A percentile compares a stretch with the other conserved stretches of the same genome.
phyloP scores from a whole-genome alignment of 2,797 vertebrate genomes.

The Dicrostonyx torquatus region DNA sequence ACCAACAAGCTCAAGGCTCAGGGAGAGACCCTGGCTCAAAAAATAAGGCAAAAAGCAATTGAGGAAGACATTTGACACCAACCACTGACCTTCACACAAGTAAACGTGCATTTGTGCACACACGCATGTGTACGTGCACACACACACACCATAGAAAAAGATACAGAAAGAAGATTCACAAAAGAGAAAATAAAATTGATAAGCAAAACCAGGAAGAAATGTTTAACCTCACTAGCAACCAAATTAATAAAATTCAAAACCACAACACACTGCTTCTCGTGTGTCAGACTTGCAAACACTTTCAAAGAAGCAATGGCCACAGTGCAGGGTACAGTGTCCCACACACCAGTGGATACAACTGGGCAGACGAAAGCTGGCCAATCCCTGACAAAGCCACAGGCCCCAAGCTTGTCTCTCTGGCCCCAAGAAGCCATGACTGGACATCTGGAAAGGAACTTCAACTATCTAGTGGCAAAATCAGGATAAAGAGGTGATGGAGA shows the following conservation, averaged over 20 bases:
- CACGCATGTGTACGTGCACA: neutral
- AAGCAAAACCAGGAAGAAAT: slow-evolving; percentile 74
- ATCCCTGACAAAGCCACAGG: neutral
- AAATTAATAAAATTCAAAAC: slow-evolving; percentile 74
- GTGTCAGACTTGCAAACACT: slow-evolving; percentile 35
- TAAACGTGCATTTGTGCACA: too few relatives aligned
- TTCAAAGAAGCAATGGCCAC: neutral
- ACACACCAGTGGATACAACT: neutral
- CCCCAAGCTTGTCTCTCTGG: neutral
- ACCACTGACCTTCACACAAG: neutral
- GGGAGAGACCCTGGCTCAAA: neutral
- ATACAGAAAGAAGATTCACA: slow-evolving; percentile 7
- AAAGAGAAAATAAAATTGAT: slow-evolving; percentile 75
- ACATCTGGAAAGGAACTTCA: neutral
- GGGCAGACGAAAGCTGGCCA: neutral
- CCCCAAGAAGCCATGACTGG: neutral
- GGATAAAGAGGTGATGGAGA: neutral
- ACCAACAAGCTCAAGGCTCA: neutral
- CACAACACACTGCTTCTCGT: slow-evolving; percentile 31
- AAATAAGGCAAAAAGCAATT: neutral
- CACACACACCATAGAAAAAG: neutral
- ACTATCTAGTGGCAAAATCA: neutral
- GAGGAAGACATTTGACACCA: neutral
- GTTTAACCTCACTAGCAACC: slow-evolving; percentile 64
- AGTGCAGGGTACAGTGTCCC: neutral